Base-by-base conservation (phyloP, 2,113 vertebrate species). In the Perca schrenkii region DNA sequence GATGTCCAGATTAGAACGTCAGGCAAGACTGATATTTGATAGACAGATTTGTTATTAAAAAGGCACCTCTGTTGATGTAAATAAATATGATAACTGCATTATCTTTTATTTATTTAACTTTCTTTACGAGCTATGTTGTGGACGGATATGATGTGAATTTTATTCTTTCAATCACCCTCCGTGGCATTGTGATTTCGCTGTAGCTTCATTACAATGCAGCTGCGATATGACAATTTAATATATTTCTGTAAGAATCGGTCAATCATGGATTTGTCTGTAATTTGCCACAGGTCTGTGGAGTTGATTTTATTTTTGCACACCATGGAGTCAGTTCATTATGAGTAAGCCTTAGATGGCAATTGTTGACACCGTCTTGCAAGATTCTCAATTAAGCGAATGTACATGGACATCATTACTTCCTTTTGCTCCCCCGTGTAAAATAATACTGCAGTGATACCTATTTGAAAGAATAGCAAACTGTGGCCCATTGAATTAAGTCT, bases 301-400 rank as follows among this genome's bases (percentile, higher is more conserved):
- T 54, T 80, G 80, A 79, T 82, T 86, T 87, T 87, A 74, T 88
- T 88, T 72, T 73, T 68, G 64, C 78, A 56, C 79, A 73, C 71
- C 63, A 16, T 65, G 57, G 77, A 84, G 84, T 86, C 77, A n/a
- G 84, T 88, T 91, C 76, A 81, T 90, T 89, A 74, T 25, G 79
- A 74, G 72, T 65, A 21, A 85, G 83, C 79, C 69, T 75, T 77
- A 73, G 85, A 63, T 78, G 88, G 80, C 80, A 80, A 84, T 81
- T 85, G 89, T 88, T 92, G 86, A 90, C 64, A 46, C 28, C 69
- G 28, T 66, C 78, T 81, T 79, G 79, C 76, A 73, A 70, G 80
- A 75, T 81, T 89, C 83, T 80, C 86, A 89, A 89, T 91, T 79
- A 91, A 88, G 62, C 4, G n/a, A 79, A 63, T 83, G 86, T 81